phyloP scores from a whole-genome alignment of 1,140 invertebrate species.

The Whitmania pigra region DNA sequence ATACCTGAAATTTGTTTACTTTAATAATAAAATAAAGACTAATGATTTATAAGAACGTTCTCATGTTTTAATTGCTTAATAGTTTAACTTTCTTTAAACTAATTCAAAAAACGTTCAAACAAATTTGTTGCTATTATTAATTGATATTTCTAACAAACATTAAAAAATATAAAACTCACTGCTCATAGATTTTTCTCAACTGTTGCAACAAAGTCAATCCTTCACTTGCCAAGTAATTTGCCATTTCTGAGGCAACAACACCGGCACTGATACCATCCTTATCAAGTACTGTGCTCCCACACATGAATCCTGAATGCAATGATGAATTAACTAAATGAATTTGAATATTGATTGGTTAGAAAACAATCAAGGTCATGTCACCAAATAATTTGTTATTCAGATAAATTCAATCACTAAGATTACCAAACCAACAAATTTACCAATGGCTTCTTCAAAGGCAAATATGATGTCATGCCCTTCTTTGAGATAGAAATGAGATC shows the following conservation, averaged over 20 bases:
- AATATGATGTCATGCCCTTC: constrained; percentile 62
- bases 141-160: too few species aligned
- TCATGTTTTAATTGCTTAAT: constrained; percentile 5
- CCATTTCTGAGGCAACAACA: constrained; percentile 62
- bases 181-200: constrained; percentile 63
- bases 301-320: constrained; percentile 68
- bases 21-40: constrained; percentile 17
- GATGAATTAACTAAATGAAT: neutral
- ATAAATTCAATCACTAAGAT: too few species aligned
- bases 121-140: neutral
- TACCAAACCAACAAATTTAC: constrained; percentile 26
- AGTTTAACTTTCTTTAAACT: constrained; percentile 2
- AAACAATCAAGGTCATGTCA: too few species aligned
- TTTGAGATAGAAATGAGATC: constrained; percentile 56
- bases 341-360: neutral
- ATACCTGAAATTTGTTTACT: constrained; percentile 44
- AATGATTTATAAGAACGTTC: neutral
- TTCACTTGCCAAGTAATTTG: constrained; percentile 54
- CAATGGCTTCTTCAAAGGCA: constrained; percentile 71
- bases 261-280: constrained; percentile 90
- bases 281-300: constrained; percentile 64
- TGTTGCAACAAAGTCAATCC: constrained; percentile 58
- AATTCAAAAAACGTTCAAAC: constrained; percentile 1
- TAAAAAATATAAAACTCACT: constrained; percentile 42
- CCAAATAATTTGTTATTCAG: neutral